A percentile compares a stretch with the other conserved stretches of the same genome.
phyloP scores from a whole-genome alignment of 2,888 invertebrate genomes.

The Lypha dubia region DNA sequence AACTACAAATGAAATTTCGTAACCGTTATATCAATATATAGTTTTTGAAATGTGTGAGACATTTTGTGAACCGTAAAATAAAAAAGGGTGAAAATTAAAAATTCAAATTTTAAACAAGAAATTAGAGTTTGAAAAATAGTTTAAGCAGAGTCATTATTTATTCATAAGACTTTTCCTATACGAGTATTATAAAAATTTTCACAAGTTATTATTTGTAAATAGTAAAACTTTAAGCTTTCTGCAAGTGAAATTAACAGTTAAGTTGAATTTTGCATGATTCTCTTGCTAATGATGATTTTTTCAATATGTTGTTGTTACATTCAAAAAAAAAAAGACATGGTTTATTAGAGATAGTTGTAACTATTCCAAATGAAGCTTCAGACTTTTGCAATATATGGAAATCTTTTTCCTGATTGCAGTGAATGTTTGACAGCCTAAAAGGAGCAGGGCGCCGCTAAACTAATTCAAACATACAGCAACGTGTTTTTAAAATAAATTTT shows the following conservation, averaged over 20 bases:
- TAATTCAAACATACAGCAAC: no score
- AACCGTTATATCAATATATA: constrained; percentile 61
- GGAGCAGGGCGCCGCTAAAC: no score
- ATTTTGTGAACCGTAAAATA: constrained; percentile 50
- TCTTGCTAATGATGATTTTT: no score
- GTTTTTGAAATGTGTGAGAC: constrained; percentile 56
- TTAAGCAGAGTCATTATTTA: background rate
- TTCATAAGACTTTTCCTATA: constrained; percentile 17
- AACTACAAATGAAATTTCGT: constrained; percentile 42
- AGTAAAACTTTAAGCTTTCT: background rate
- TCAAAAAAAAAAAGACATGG: no score
- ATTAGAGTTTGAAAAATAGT: constrained; percentile 11
- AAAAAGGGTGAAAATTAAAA: constrained; percentile 38
- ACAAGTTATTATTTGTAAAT: constrained; percentile 15
- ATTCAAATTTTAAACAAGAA: constrained; percentile 24
- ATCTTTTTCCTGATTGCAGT: no score
- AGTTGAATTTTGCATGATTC: background rate
- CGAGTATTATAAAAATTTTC: constrained; percentile 3
- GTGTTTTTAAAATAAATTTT: no score
- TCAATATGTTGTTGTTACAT: no score
- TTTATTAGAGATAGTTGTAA: no score
- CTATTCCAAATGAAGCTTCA: no score
- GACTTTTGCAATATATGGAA: no score
- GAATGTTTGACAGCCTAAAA: no score
- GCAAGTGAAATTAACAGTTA: background rate